A percentile compares a stretch with the other conserved stretches of the same genome.
Evolutionary conservation across 2,888 invertebrate genomes (phyloP).

Genomic region (Meta bourneti): DNA sequence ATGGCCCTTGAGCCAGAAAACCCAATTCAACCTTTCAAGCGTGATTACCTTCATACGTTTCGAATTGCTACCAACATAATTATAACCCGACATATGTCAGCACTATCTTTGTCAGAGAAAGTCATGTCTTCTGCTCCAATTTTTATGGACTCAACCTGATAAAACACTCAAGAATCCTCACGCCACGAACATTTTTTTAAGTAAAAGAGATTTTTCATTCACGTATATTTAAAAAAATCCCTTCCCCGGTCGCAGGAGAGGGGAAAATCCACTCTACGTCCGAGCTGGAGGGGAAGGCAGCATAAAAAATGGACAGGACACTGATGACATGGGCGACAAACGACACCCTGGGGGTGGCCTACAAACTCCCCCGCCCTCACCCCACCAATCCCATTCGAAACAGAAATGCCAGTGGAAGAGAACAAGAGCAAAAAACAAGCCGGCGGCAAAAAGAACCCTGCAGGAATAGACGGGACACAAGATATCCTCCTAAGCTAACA

Average conservation of each 20-base stretch:
- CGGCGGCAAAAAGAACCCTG: slow-evolving; percentile 22
- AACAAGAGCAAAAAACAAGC: slow-evolving; percentile 49
- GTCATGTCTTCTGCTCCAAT: background rate
- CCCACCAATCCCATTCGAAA: slow-evolving; percentile 69
- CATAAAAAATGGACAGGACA: slow-evolving; percentile 69
- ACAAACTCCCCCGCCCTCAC: slow-evolving; percentile 37
- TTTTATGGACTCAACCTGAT: background rate
- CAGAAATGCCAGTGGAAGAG: background rate
- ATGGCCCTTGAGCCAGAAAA: too few relatives aligned
- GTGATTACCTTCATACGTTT: too few relatives aligned
- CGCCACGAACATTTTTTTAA: background rate
- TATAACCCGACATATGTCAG: background rate
- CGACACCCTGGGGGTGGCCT: slow-evolving; percentile 69
- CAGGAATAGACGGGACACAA: slow-evolving; percentile 73
- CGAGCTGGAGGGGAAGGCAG: background rate
- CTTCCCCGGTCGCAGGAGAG: slow-evolving; percentile 15
- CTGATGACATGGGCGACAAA: slow-evolving; percentile 75
- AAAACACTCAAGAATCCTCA: background rate
- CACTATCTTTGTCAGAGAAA: background rate
- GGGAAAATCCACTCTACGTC: slow-evolving; percentile 47
- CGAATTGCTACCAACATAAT: too few relatives aligned
- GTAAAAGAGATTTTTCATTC: background rate
- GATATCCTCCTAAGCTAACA: slow-evolving; percentile 64
- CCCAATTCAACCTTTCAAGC: too few relatives aligned
- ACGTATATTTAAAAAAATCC: slow-evolving; percentile 12